Evolutionary conservation across 2,113 vertebrate species (phyloP).

Genomic region (Petaurus breviceps): DNA sequence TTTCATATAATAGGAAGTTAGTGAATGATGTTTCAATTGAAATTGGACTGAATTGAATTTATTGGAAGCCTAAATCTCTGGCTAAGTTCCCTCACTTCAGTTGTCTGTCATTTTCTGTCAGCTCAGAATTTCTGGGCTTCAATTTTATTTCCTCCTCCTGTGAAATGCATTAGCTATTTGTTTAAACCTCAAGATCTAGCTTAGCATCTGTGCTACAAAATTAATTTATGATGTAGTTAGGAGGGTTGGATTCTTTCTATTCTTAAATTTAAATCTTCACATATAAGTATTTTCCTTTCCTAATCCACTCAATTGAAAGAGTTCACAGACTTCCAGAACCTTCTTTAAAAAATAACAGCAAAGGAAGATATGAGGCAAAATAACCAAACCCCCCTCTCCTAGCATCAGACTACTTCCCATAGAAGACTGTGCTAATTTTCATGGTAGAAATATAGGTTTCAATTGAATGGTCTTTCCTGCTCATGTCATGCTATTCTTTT

Average conservation of each 20-base stretch:
- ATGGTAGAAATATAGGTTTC: background rate
- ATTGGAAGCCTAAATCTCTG: background rate
- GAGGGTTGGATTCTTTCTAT: slow-evolving; percentile 12
- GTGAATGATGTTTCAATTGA: background rate
- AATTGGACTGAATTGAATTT: background rate
- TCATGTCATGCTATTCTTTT: background rate
- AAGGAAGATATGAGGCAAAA: background rate
- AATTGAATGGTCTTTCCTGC: background rate
- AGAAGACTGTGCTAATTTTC: background rate
- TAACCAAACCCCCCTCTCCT: background rate
- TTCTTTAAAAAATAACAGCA: background rate
- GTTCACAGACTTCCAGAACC: background rate
- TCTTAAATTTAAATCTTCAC: slow-evolving; percentile 7
- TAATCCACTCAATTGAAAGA: slow-evolving; percentile 25
- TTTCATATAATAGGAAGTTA: background rate
- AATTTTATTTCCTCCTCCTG: slow-evolving; percentile 1
- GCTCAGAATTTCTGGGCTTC: slow-evolving; percentile 17
- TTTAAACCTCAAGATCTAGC: slow-evolving; percentile 25
- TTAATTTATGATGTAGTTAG: background rate
- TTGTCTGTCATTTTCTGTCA: background rate
- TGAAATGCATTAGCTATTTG: slow-evolving; percentile 18
- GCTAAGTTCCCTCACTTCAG: background rate
- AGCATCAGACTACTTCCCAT: background rate
- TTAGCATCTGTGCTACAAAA: background rate
- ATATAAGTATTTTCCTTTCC: slow-evolving; percentile 20